Evolutionary conservation across 2,888 invertebrate species (phyloP).

Genomic region (Tiliacea aurago): DNA sequence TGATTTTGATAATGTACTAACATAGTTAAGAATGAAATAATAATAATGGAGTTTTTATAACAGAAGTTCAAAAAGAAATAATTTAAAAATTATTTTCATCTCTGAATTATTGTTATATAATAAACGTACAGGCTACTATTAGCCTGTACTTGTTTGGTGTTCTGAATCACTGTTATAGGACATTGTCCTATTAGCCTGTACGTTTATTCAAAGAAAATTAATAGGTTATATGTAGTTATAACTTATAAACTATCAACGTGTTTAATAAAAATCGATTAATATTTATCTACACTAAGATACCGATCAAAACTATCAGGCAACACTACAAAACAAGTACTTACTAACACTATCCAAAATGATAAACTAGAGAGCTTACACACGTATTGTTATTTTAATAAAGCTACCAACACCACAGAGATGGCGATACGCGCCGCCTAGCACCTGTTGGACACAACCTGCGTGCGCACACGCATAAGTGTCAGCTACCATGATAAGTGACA

Average conservation of each 20-base stretch:
- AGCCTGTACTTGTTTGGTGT: no score
- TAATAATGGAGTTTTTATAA: not conserved
- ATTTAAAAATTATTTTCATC: not conserved
- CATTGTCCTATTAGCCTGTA: no score
- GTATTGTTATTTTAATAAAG: conserved; percentile 19
- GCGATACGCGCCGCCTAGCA: conserved; percentile 5
- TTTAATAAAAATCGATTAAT: no score
- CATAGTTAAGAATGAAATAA: not conserved
- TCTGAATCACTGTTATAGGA: no score
- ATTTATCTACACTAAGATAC: no score
- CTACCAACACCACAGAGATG: not conserved
- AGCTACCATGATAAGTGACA: conserved; percentile 24
- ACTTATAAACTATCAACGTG: no score
- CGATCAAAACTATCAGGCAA: not conserved
- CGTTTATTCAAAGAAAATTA: not conserved
- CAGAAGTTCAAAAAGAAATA: not conserved
- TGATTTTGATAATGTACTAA: no score
- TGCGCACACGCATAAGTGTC: conserved; percentile 22
- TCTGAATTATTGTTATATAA: not conserved
- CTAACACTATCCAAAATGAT: not conserved
- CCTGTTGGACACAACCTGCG: conserved; percentile 28
- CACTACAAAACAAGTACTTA: not conserved
- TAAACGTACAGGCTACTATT: no score
- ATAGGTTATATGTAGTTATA: no score
- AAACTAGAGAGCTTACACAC: not conserved